Evolutionary conservation across 53 echinoderm and acorn worm genomes (phyloP), one percentile per base, ranked within the genome.

Genomic region (Temnopleurus reevesii): DNA sequence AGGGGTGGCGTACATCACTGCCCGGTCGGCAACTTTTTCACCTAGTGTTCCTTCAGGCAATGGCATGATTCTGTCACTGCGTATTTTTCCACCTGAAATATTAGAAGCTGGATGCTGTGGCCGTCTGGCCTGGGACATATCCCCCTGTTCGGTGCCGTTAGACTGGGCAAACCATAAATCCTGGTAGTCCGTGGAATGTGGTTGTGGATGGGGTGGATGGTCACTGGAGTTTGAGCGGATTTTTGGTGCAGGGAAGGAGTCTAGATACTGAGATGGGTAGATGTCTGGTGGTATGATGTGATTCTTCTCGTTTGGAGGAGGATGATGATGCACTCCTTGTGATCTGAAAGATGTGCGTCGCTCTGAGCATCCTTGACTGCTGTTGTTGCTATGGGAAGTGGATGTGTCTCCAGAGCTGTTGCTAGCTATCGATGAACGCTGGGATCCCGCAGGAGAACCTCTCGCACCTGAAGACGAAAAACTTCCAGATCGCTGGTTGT

Each of bases 381-480:
- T 92, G 8, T 81, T 88, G 79, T 58, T 88, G 81, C 89, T 89
- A 51, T 94, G 92, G 4, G 94, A 94, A 58, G 92, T 81, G 5
- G 92, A 77, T 3, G 92, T 88, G 45, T 92, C 92, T 30, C 82
- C 84, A 0, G 92, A 92, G 31, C 92, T 92, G 47, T 82, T 83
- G 79, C 94, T 92, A 1, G 91, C 60, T 53, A 94, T 90, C 58
- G 94, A 94, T n/a, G 94, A 94, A n/a, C 94, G 90, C 51, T 94
- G 86, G 31, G 92, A 92, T 60, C 94, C 90, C 28, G 90, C 85
- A 25, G 90, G 81, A n/a, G 94, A 94, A 63, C 86, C 81, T 46
- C 91, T 53, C 44, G 81, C 59, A 44, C 81, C 81, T 29, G 90
- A 19, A 4, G 90, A 83, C 2, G 89, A 84, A 51, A 61, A 24